Evolutionary conservation across 2,113 vertebrate genomes (phyloP).

Genomic region (Pantherophis guttatus): DNA sequence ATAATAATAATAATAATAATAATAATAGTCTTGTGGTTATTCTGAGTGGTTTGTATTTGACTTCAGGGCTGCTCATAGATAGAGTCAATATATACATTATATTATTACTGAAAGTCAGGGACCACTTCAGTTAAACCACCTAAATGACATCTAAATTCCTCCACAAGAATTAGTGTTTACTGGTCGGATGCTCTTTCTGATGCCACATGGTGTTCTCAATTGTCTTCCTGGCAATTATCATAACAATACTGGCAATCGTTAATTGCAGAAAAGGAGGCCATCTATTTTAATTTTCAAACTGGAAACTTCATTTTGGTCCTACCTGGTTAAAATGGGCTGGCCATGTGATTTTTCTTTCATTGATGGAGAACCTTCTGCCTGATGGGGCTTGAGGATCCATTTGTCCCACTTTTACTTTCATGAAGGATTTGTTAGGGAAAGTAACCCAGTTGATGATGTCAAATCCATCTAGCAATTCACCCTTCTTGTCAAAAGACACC

Average conservation of each 20-base stretch:
- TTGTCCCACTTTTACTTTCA: slow-evolving; percentile 13
- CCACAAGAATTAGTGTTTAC: too few species aligned
- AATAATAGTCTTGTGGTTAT: background rate
- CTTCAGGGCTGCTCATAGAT: too few species aligned
- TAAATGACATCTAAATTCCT: too few species aligned
- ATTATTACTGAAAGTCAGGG: too few species aligned
- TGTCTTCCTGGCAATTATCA: background rate
- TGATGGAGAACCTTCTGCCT: background rate
- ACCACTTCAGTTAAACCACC: too few species aligned
- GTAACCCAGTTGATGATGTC: slow-evolving; percentile 22
- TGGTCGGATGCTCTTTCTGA: too few species aligned
- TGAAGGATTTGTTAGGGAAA: background rate
- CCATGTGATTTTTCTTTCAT: background rate
- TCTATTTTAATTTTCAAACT: background rate
- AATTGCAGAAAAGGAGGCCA: background rate
- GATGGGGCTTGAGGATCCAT: background rate
- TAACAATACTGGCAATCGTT: background rate
- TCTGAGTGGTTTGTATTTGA: background rate
- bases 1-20: too few species aligned
- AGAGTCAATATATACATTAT: too few species aligned
- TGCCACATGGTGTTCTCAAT: too few species aligned
- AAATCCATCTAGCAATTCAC: background rate
- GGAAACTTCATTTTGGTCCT: background rate
- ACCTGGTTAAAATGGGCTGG: background rate
- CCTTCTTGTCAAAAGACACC: slow-evolving; percentile 2